Percentiles rank a stretch among this genome's conserved stretches.
phyloP scores from a whole-genome alignment of 2,888 invertebrate genomes.

The Tachina grossa region DNA sequence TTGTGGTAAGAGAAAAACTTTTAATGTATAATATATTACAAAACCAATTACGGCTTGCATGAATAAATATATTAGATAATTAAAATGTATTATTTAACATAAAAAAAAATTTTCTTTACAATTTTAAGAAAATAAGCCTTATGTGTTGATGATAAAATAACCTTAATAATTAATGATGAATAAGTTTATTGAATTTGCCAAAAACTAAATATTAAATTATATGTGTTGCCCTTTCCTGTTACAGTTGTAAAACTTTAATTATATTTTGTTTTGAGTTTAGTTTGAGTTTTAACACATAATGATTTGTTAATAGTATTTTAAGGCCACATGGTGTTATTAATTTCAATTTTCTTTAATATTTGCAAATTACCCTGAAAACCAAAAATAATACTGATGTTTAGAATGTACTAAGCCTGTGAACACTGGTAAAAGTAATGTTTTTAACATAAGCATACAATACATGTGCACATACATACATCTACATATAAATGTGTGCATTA shows the following conservation, averaged over 20 bases:
- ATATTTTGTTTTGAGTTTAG: conserved; percentile 20
- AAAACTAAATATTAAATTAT: conserved; percentile 9
- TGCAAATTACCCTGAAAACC: conserved; percentile 54
- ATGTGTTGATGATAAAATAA: not conserved
- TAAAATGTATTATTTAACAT: conserved; percentile 22
- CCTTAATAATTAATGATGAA: conserved; percentile 1
- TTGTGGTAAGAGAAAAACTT: not conserved
- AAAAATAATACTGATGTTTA: conserved; percentile 28
- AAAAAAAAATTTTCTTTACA: not conserved
- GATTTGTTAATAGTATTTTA: conserved; percentile 64
- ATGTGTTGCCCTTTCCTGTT: not conserved
- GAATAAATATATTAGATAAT: conserved; percentile 31
- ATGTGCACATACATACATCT: not conserved
- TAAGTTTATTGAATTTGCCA: conserved; percentile 5
- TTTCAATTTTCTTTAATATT: conserved; percentile 63
- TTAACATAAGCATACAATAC: conserved; percentile 21
- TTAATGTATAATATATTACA: conserved; percentile 10
- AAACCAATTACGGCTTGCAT: not conserved
- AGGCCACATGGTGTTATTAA: conserved; percentile 68
- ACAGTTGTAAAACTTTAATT: conserved; percentile 38
- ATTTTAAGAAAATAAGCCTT: not conserved
- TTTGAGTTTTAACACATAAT: conserved; percentile 51
- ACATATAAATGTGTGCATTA: no score
- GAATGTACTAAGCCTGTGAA: not conserved
- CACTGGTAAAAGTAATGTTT: conserved; percentile 6